These are phyloP conservation scores for Fistularia tabacaria DNA, from an alignment of 2,797 vertebrate species.

Conservation along the genomic window DNA sequence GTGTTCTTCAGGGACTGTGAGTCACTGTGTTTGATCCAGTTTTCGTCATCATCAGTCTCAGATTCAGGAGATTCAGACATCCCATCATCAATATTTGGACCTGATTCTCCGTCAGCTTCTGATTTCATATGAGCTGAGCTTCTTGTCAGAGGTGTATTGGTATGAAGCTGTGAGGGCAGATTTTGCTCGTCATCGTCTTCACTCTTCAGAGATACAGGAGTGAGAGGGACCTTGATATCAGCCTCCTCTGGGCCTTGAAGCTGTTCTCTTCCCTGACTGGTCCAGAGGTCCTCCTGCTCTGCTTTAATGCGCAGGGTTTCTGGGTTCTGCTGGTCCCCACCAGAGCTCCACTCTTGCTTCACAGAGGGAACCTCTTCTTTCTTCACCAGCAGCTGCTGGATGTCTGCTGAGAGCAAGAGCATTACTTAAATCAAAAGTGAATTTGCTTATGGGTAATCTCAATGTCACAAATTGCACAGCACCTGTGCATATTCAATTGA, in stretches of 20 bases:
- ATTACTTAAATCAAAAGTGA: too few relatives aligned
- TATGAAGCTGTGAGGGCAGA: neutral
- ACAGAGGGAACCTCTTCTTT: slow-evolving; percentile 6
- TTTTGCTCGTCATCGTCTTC: neutral
- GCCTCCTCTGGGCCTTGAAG: neutral
- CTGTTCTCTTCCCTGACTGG: neutral
- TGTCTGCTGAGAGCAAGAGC: neutral
- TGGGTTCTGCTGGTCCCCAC: neutral
- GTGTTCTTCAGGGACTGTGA: neutral
- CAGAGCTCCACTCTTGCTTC: slow-evolving; percentile 2
- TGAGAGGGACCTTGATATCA: neutral
- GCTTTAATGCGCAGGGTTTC: neutral
- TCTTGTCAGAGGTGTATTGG: neutral
- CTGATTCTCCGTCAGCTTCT: neutral
- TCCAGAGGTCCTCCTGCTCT: neutral
- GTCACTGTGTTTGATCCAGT: neutral
- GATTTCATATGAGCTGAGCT: neutral
- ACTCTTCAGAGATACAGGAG: neutral
- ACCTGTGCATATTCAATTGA: too few relatives aligned
- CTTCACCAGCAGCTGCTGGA: slow-evolving; percentile 6
- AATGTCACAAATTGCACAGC: too few relatives aligned
- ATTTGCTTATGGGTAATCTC: too few relatives aligned
- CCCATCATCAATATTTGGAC: neutral
- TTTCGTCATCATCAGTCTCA: neutral
- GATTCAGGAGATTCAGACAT: neutral